A percentile compares a stretch with the other conserved stretches of the same genome.
phyloP scores from a whole-genome alignment of 2,113 vertebrate genomes.

The Triplophysa rosa region DNA sequence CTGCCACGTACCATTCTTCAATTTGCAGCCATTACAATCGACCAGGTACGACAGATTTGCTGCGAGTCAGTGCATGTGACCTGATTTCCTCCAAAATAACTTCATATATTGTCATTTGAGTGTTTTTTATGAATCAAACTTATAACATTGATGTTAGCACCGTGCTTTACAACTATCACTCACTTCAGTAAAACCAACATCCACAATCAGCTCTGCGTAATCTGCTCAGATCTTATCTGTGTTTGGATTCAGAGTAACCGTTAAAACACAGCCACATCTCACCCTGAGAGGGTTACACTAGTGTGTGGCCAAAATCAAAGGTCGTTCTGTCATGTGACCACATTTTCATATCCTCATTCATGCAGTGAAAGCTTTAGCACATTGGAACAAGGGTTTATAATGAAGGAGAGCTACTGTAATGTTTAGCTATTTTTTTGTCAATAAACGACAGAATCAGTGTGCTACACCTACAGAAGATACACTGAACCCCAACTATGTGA shows the following conservation, averaged over 20 bases:
- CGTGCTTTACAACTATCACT: no score
- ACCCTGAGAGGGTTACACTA: neutral
- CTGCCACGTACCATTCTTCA: neutral
- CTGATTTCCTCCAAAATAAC: no score
- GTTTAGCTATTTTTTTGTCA: neutral
- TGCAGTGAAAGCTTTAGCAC: neutral
- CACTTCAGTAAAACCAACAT: no score
- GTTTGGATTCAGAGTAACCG: slow-evolving; percentile 25
- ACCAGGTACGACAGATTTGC: no score
- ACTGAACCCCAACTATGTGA: slow-evolving; percentile 23
- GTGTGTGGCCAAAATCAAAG: slow-evolving; percentile 54
- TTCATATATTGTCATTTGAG: no score
- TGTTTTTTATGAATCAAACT: no score
- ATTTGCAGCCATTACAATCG: neutral
- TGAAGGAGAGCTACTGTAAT: neutral
- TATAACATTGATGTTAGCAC: no score
- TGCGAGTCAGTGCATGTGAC: no score
- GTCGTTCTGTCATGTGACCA: slow-evolving; percentile 61
- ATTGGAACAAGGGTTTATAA: neutral
- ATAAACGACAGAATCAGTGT: neutral
- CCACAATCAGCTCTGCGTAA: neutral
- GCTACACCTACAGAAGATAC: neutral
- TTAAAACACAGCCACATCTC: neutral
- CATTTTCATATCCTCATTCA: slow-evolving; percentile 29
- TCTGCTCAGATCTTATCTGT: slow-evolving; percentile 16